Evolutionary conservation across 2,113 vertebrate species (phyloP), one percentile per base, ranked within the genome.

Genomic region (Phylloscopus trochilus): DNA sequence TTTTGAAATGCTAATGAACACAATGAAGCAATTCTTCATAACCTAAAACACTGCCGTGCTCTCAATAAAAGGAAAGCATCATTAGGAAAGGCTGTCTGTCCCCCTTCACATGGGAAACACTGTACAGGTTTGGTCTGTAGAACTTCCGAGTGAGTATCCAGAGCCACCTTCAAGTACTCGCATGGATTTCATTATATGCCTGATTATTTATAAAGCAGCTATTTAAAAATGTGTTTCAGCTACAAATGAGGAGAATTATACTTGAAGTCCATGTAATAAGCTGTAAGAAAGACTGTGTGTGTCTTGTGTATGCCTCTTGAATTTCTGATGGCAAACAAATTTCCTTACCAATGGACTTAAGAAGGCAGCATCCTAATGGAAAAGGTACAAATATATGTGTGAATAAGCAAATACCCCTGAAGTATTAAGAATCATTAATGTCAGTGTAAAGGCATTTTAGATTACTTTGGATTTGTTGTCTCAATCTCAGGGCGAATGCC

Each of bases 1-100:
- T 89, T 95, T 96, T 94, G 74, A 96, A 95, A 82, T 92, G 76
- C 44, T 95, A 72, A 89, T 83, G 47, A 56, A 82, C 43, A 55
- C 70, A 78, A 52, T 49, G 44, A 82, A 72, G 27, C n/a, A 75
- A 56, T 93, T 92, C 68, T 79, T 82, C 74, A 49, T 75, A 89
- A 72, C 28, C 24, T 53, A 82, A 74, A 62, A 44, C 37, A 73
- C 17, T 73, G 28, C 33, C 44, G n/a, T 19, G 21, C 20, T 19
- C 41, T 55, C 37, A 78, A 43, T 11, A 44, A 66, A 56, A 24
- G 24, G 19, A 77, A 84, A 69, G 26, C 21, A 75, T 72, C 44
- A 67, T 81, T 84, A 64, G 66, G 56, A 90, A 90, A 73, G 44
- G 3, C 37, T 87, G 47, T 31, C 56, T 92, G 20, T 69, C 33